Base-by-base conservation (phyloP, 2,113 vertebrate species). In the Arenaria interpres region DNA sequence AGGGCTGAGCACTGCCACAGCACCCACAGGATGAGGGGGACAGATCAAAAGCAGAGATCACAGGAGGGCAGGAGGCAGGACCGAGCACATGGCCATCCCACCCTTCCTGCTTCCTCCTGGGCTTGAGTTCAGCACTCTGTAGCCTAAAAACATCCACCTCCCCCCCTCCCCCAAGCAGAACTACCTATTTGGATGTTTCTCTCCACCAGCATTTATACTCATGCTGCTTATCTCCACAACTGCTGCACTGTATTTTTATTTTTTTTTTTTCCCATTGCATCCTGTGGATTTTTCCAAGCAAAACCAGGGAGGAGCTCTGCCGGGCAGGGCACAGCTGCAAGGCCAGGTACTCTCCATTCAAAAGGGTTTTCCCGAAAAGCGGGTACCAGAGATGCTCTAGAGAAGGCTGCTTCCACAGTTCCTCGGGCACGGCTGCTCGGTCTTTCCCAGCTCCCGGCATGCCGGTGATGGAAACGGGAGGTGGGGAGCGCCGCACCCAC, bases 21-120 rank as follows among this genome's bases (percentile, higher is more conserved):
- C 76, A 77, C 21, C 35, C 8, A 46, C 69, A 62, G 89, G 89
- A 87, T 72, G 74, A 78, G 17, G 3, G 46, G 51, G 7, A 59
- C 62, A 63, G 73, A 92, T 88, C 71, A 92, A 92, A 95, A 89
- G 50, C 81, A 37, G 33, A 68, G 77, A 85, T 82, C 89, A 92
- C 51, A 50, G 35, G n/a, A 94, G 90, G 72, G 59, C 91, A 86
- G 63, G 69, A 93, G 91, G 84, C 74, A 92, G 84, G 54, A 64
- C 39, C 2, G 10, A 81, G 32, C 56, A 78, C 89, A 85, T 1
- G 13, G n/a, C 83, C 28, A 54, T n/a, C 87, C 86, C 95, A 92
- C 95, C 96, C 87, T 97, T 97, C 92, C 96, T 97, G 95, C 89
- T 97, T 97, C 97, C 96, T 97, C 72, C 22, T 2, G 2, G 53